Percentiles rank a stretch among this genome's conserved stretches.
These are phyloP conservation scores for Montipora foliosa DNA, from an alignment of 64 coral and sea anemone species.

Conservation along the genomic window DNA sequence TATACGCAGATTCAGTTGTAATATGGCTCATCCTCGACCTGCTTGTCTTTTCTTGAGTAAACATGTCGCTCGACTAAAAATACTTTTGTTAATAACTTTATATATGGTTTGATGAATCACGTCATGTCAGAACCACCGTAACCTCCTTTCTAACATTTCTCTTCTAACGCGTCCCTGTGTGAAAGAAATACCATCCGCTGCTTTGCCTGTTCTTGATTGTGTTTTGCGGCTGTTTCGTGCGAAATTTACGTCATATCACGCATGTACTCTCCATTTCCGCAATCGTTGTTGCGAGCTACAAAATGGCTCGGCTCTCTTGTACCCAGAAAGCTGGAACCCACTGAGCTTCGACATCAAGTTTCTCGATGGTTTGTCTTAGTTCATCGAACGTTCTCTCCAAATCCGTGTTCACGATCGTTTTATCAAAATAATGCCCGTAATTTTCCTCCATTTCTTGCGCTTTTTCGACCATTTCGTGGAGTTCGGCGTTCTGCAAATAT, in stretches of 20 bases:
- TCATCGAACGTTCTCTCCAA: conserved; percentile 97
- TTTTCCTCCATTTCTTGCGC: conserved; percentile 90
- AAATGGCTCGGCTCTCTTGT: background rate
- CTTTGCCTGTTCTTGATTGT: background rate
- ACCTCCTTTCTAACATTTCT: background rate
- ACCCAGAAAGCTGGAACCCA: conserved; percentile 97
- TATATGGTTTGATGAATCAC: background rate
- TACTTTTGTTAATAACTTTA: background rate
- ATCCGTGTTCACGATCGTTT: conserved; percentile 94
- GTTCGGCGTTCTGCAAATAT: conserved; percentile 55
- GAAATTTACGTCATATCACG: background rate
- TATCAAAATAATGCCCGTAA: conserved; percentile 96
- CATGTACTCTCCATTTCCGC: background rate
- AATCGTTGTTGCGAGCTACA: background rate
- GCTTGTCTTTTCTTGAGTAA: background rate
- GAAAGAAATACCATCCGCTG: conserved; percentile 3
- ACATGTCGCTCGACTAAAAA: conserved; percentile 10
- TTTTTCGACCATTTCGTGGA: conserved; percentile 77
- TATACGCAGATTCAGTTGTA: background rate
- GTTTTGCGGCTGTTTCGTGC: background rate
- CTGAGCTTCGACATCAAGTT: conserved; percentile 80
- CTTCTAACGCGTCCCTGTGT: background rate
- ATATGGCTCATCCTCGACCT: background rate
- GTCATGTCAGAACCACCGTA: background rate
- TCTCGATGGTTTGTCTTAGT: conserved; percentile 81